Base-by-base conservation (phyloP, 2,113 vertebrate species). In the Octodon degus region DNA sequence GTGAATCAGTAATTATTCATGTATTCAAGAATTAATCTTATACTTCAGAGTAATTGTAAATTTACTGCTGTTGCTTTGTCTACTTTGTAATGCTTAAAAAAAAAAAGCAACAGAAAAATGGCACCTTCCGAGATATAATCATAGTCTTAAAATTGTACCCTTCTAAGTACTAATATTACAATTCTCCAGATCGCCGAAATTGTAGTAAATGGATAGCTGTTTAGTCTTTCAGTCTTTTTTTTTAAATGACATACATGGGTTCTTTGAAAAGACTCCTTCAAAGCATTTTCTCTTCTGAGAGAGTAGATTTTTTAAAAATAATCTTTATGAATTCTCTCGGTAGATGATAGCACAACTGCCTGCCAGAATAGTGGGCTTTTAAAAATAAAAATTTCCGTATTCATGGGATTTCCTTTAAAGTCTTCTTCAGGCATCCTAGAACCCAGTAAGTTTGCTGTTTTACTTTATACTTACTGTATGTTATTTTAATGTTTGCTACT, bases 141-240 rank as follows among this genome's bases (percentile, higher is more conserved):
- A 81, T 37, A 87, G 27, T 90, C 67, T 91, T 77, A 77, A 87
- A 91, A 60, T 6, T 7, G 13, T 34, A 84, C 80, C n/a, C 80
- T 90, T 91, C 83, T 83, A 67, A 70, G 92, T 74, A 93, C 43
- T 94, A 96, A 91, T 77, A 91, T 85, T 87, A 91, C 7, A 96
- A 81, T 95, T 93, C 58, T 76, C 55, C 11, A 93, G 82, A 90
- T 95, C 68, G 82, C 40, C 79, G 34, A 89, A 94, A 96, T 82
- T 87, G 8, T 8, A 67, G 43, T 80, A n/a, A 94, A 93, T 81
- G 43, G 63, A 53, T 20, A 95, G 55, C 25, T 95, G n/a, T 67
- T 84, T 76, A 77, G n/a, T 25, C 68, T 77, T 92, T 94, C 13
- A 30, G 37, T 50, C 50, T 50, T 7, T 95, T 82, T 47, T 63